Evolutionary conservation across 2,113 vertebrate genomes (phyloP), one percentile per base, ranked within the genome.

Genomic region (Nicator chloris): DNA sequence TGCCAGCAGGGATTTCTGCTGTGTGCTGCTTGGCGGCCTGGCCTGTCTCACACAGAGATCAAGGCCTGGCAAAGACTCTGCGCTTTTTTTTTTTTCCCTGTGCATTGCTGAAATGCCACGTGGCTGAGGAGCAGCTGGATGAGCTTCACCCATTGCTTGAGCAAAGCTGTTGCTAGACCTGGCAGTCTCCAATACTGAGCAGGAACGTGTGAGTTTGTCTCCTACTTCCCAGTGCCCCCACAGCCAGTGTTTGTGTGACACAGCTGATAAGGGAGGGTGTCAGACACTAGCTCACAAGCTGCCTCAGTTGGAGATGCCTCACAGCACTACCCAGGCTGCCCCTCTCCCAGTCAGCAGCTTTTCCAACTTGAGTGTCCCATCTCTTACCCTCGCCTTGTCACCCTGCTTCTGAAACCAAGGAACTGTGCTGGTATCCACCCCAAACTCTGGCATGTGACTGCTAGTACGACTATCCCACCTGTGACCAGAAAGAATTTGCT

Each of bases 1-100:
- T 88, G 80, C 80, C 93, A 96, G 80, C 80, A 88, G 54, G 37
- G 37, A 86, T 83, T 95, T 92, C 82, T 88, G 64, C 47, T 76
- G 40, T 12, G 33, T 45, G 57, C 89, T 86, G 72, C 65, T 83
- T 9, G 1, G 64, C 3, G 0, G 88, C 65, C 82, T 78, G 80
- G 72, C 18, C 69, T 79, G 63, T 90, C 65, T 90, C 71, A 88
- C 53, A 28, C 7, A 5, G 44, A 84, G 82, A 92, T 81, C 44
- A 75, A 86, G 61, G 80, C 69, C 64, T 96, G 88, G 93, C 82
- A 92, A 80, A 77, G 20, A 27, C 5, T 9, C 13, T 22, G 1
- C 7, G 6, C 4, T n/a, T 71, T 65, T 80, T 63, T 45, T 61
- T 19, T 51, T 44, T 57, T 31, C 7, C 27, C 39, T n/a, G 31